Base-by-base conservation (phyloP, 2,888 invertebrate genomes). In the Poecilus cupreus region DNA sequence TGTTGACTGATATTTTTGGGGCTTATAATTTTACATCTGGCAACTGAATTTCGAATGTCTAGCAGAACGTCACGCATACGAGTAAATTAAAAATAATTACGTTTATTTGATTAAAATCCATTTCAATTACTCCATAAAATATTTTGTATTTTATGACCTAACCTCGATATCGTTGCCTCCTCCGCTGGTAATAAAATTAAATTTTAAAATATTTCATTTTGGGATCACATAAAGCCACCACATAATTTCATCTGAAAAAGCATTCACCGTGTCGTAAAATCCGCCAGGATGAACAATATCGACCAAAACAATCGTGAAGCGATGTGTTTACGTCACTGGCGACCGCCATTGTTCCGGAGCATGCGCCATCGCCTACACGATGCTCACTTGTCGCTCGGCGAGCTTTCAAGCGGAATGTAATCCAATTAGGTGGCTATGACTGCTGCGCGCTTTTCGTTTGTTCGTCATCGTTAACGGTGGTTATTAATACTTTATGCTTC, bases 401-500 rank as follows among this genome's bases (percentile, higher is more conserved):
- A 11, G 54, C 11, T 51, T 37, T 76, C 76, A 54, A 16, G 51
- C 51, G 37, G 11, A 26, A 37, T 76, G 54, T 76, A 54, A 76
- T 76, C 54, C 76, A 51, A 76, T 76, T 76, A 76, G 76, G 26
- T 26, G 24, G 57, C 20, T 22, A 22, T 57, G 57, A 57, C 24
- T 57, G 57, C 22, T n/a, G n/a, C 22, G 32, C 54, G 32, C 20
- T 72, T 46, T 46, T 43, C 72, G 43, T 24, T 72, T 72, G 49
- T 72, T 43, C 72, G 20, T 39, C 22, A 49, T 49, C 49, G 57
- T 57, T 39, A 70, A 75, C 26, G 26, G 13, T 60, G 26, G 54
- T 76, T 76, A 54, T 75, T 75, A 75, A 75, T 75, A 75, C 20
- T 51, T 51, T 32, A 51, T 51, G 76, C 32, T 76, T 76, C 76